Conservation (phyloP, 2,888 invertebrate genomes). For the Drosophila seclusa region DNA sequence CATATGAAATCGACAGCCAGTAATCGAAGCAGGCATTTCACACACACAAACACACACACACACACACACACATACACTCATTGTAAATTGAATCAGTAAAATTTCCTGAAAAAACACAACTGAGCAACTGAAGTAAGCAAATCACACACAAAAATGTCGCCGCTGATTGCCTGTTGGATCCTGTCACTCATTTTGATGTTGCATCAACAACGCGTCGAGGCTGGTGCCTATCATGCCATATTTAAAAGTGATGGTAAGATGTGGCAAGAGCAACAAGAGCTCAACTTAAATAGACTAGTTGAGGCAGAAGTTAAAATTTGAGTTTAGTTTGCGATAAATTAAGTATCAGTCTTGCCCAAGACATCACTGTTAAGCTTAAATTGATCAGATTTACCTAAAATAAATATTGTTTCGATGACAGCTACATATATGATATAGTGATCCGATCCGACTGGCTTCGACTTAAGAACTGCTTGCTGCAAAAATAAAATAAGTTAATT, state of each 20-base stretch:
- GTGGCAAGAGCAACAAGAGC: neutral
- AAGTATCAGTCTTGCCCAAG: no score
- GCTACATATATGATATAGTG: no score
- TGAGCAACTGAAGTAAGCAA: neutral
- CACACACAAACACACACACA: constrained; percentile 30
- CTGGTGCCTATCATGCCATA: constrained; percentile 24
- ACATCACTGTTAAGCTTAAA: no score
- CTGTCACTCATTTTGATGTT: constrained; percentile 24
- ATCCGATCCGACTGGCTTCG: no score
- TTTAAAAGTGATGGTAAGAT: constrained; percentile 26
- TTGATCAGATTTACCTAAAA: no score
- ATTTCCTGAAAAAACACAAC: constrained; percentile 49
- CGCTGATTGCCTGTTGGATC: constrained; percentile 6
- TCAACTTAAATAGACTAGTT: no score
- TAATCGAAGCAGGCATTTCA: constrained; percentile 48
- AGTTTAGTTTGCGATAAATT: no score
- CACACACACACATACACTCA: constrained; percentile 18
- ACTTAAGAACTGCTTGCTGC: no score
- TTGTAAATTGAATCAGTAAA: constrained; percentile 58
- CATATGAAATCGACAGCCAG: constrained; percentile 51
- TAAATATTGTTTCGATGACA: no score
- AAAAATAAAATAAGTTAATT: no score
- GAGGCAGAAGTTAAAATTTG: no score
- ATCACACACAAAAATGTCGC: constrained; percentile 39
- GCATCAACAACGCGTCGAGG: neutral